These are phyloP conservation scores for Megamerina dolium DNA, from an alignment of 2,888 invertebrate genomes.

Conservation along the genomic window DNA sequence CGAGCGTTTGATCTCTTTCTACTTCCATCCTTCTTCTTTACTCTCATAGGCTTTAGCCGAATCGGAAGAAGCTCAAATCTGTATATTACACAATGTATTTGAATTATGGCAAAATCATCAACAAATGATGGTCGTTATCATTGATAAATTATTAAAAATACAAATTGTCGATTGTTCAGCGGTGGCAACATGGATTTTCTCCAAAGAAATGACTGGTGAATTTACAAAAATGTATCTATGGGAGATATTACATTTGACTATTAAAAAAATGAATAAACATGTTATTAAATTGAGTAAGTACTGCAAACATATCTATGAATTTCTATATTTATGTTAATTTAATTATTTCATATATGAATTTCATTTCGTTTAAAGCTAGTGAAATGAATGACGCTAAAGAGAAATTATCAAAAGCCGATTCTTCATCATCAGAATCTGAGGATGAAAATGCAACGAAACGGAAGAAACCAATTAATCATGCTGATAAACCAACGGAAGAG, in stretches of 20 bases:
- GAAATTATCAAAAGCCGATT: slow-evolving; percentile 76
- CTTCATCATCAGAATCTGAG: slow-evolving; percentile 75
- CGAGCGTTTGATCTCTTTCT: too few species aligned
- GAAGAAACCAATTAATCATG: slow-evolving; percentile 47
- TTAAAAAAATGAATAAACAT: slow-evolving; percentile 94
- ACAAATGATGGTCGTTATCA: slow-evolving; percentile 94
- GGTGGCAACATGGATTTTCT: slow-evolving; percentile 97
- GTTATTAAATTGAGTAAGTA: slow-evolving; percentile 71
- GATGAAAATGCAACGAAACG: slow-evolving; percentile 58
- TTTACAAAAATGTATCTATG: slow-evolving; percentile 93
- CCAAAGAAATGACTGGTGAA: slow-evolving; percentile 83
- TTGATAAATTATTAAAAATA: slow-evolving; percentile 95
- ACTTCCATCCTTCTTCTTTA: too few species aligned
- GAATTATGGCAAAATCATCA: slow-evolving; percentile 94
- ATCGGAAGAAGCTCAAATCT: slow-evolving; percentile 92
- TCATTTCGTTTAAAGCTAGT: slow-evolving; percentile 50
- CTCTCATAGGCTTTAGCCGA: slow-evolving; percentile 72
- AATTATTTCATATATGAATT: neutral
- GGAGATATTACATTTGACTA: slow-evolving; percentile 93
- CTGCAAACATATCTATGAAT: neutral
- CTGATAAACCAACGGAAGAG: slow-evolving; percentile 60
- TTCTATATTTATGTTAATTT: neutral
- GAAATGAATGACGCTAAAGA: slow-evolving; percentile 83
- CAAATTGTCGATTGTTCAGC: slow-evolving; percentile 95
- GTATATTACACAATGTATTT: slow-evolving; percentile 84